Conservation (phyloP, 2,113 vertebrate species). For the Noturus placidus region DNA sequence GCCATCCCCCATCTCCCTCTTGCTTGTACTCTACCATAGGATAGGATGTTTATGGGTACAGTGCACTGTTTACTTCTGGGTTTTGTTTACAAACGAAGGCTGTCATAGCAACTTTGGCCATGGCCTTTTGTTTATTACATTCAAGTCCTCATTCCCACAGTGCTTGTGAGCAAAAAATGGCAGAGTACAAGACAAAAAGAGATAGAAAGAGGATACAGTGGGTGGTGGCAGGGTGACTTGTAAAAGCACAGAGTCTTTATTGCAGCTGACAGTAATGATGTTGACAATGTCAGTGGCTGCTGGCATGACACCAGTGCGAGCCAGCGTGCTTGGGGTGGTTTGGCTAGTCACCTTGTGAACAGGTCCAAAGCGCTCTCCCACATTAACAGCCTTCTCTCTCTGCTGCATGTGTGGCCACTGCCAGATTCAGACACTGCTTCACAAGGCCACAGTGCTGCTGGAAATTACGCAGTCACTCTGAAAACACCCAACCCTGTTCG, state of each 20-base stretch:
- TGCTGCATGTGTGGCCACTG: slow-evolving; percentile 69
- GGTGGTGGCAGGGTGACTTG: slow-evolving; percentile 38
- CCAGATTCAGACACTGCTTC: slow-evolving; percentile 44
- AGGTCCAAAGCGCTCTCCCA: slow-evolving; percentile 67
- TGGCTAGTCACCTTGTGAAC: slow-evolving; percentile 64
- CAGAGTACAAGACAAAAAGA: slow-evolving; percentile 15
- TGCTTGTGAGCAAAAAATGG: background rate
- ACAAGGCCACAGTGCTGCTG: slow-evolving; percentile 63
- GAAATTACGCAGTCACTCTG: slow-evolving; percentile 65
- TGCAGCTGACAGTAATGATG: slow-evolving; percentile 61
- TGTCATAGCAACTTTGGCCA: slow-evolving; percentile 57
- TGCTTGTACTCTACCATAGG: slow-evolving; percentile 22
- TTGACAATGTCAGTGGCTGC: slow-evolving; percentile 57
- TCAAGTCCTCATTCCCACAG: slow-evolving; percentile 49
- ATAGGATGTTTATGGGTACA: slow-evolving; percentile 61
- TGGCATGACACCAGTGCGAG: slow-evolving; percentile 47
- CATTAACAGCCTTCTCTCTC: slow-evolving; percentile 68
- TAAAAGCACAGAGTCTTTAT: slow-evolving; percentile 54
- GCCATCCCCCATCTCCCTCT: slow-evolving; percentile 27
- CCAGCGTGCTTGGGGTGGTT: slow-evolving; percentile 54
- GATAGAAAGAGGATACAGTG: slow-evolving; percentile 36
- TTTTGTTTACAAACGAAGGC: slow-evolving; percentile 65
- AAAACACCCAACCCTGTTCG: slow-evolving; percentile 64
- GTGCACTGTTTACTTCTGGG: slow-evolving; percentile 55
- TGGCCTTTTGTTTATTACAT: slow-evolving; percentile 52